Base-by-base conservation (phyloP, 2,888 invertebrate species). In the Philereme vetulata region DNA sequence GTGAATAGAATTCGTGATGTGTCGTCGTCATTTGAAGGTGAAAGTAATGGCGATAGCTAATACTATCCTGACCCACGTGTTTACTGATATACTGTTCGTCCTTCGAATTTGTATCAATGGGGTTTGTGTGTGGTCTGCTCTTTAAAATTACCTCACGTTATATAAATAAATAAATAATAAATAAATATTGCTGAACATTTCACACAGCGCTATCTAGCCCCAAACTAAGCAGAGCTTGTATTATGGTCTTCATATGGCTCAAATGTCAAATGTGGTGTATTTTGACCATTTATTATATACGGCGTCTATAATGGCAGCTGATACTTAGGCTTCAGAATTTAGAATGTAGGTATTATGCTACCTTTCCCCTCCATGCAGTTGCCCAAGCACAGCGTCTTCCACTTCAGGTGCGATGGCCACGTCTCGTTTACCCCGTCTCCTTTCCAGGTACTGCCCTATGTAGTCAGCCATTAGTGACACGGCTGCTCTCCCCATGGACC, bases 361-460 rank as follows among this genome's bases (percentile, higher is more conserved):
- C 93, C 93, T 93, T 87, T 97, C 97, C 40, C 97, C 97, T 4
- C 97, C 97, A 76, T 97, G 96, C 72, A 97, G 92, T 90, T 76
- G 85, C 70, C 84, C 88, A 65, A 84, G 75, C 10, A 85, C 80
- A 42, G 78, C 78, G 60, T 78, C 79, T 74, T 92, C 90, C 8
- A 84, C 72, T 64, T 88, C 86, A 54, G 88, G 81, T 32, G 85
- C 74, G 4, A 88, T 72, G 58, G 78, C 66, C 33, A 80, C 74
- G 11, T 88, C 77, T 77, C 88, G 84, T 78, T 83, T 94, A 74
- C 93, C 94, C 78, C 89, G 89, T 79, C 94, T 91, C 52, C 93
- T 93, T 52, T 95, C 94, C 65, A 97, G 84, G 74, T 96, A 94
- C 54, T 94, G 93, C 1, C 95, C 94, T 34, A 97, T 94, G 76